Evolutionary conservation across 2,797 vertebrate genomes (phyloP), one percentile per base, ranked within the genome.

Genomic region (Ceyx erithaca): DNA sequence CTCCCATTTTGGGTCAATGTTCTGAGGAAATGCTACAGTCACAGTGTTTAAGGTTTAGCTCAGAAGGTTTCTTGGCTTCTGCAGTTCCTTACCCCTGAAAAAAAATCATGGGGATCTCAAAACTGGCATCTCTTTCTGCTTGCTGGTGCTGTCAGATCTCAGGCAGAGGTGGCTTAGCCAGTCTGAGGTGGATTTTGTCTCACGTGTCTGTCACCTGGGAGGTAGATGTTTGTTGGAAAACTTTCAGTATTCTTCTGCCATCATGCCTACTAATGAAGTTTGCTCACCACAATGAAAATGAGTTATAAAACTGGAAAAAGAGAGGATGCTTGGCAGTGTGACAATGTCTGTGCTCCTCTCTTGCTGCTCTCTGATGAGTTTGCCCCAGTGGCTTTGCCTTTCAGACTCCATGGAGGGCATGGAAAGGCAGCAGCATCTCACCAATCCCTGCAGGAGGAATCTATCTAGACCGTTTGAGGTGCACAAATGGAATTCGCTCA

Each of bases 11-110:
- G 77, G 76, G 52, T 80, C 87, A 82, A 57, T 80, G 43, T 35
- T 77, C 77, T 70, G 59, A 92, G 90, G 67, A 86, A 46, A 33
- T 52, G 28, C 37, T 59, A 25, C 26, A 48, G 8, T 83, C 43
- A 85, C 71, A 55, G 33, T 66, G 40, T 64, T 84, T 41, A 69
- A 78, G 10, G 43, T 62, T 85, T 85, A 89, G 49, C 45, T 88
- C 8, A 51, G 75, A 87, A 69, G 15, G 16, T 80, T 87, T 96
- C 86, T 87, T 89, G 55, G 51, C 76, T 80, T 94, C 85, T 87
- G 46, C 52, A 90, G 8, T 14, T 77, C 14, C 25, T 37, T 21
- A 21, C 63, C 48, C 82, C 77, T 2, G 3, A 46, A 73, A 80
- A 14, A 93, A 92, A 94, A 72, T 26, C n/a, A 19, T 3, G 20